Percentiles rank a stretch among this genome's conserved stretches.
Evolutionary conservation across 1,140 invertebrate genomes (phyloP).

Genomic region (Ceratosolen solmsi): DNA sequence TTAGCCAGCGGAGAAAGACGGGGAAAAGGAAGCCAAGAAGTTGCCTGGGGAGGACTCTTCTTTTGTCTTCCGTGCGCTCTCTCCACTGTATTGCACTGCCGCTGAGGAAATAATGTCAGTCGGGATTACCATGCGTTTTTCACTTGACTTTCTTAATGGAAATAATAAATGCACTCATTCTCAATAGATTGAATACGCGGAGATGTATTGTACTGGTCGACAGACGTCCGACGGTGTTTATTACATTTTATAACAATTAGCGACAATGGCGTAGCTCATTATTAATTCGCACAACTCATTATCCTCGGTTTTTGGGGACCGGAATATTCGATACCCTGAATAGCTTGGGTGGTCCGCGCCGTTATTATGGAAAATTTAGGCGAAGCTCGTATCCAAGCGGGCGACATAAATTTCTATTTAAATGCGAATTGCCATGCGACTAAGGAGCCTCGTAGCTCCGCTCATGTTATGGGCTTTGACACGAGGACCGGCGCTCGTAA

Average conservation of each 20-base stretch:
- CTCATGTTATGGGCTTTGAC: too few species aligned
- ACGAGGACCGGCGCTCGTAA: too few species aligned
- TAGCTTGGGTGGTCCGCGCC: too few species aligned
- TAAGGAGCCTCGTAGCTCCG: too few species aligned
- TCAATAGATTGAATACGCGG: not conserved
- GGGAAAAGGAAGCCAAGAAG: not conserved
- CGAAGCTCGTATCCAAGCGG: too few species aligned
- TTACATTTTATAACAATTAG: not conserved
- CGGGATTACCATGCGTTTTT: not conserved
- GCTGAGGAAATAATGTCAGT: not conserved
- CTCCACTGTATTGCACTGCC: not conserved
- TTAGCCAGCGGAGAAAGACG: not conserved
- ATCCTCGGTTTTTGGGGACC: too few species aligned
- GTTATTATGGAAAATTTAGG: too few species aligned
- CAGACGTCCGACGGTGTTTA: too few species aligned
- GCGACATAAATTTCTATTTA: too few species aligned
- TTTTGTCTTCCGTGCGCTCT: not conserved
- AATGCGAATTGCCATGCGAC: too few species aligned
- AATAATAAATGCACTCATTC: not conserved
- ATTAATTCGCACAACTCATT: too few species aligned
- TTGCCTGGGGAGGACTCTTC: not conserved
- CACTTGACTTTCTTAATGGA: not conserved
- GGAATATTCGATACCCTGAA: too few species aligned
- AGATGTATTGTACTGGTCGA: not conserved
- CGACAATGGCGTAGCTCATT: not conserved